phyloP scores from a whole-genome alignment of 2,888 invertebrate genomes.

The Thysanoteuthis rhombus region DNA sequence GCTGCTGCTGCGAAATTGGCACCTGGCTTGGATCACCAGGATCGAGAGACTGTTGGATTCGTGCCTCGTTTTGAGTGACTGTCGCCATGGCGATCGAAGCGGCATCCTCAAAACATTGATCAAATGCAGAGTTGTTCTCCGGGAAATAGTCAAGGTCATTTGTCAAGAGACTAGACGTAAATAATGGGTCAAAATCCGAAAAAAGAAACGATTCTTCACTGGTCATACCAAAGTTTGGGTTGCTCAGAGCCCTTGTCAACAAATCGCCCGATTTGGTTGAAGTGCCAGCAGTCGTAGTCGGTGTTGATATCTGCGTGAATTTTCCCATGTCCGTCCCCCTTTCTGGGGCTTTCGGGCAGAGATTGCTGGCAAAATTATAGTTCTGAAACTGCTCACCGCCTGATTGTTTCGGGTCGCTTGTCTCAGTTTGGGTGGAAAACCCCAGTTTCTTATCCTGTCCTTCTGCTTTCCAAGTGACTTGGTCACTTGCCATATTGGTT shows the following conservation, averaged over 20 bases:
- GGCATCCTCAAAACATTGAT: conserved; percentile 15
- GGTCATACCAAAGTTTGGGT: neutral
- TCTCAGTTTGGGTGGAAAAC: neutral
- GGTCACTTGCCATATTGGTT: neutral
- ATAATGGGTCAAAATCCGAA: conserved; percentile 16
- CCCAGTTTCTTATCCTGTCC: neutral
- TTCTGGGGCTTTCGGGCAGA: neutral
- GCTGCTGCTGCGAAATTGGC: neutral
- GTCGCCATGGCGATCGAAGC: neutral
- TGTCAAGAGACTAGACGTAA: neutral
- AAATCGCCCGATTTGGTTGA: neutral
- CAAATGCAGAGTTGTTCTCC: neutral
- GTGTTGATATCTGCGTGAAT: neutral
- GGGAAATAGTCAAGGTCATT: neutral
- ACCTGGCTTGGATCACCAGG: neutral
- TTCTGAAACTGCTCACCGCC: neutral
- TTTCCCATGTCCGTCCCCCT: neutral
- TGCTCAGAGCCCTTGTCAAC: neutral
- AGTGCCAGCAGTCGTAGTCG: neutral
- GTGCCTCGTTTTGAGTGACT: neutral
- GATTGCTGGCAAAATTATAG: neutral
- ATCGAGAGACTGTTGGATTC: neutral
- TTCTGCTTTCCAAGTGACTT: neutral
- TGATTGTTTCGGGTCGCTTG: neutral
- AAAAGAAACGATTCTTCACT: neutral